Evolutionary conservation across 2,113 vertebrate species (phyloP), one percentile per base, ranked within the genome.

Genomic region (Petromus typicus): DNA sequence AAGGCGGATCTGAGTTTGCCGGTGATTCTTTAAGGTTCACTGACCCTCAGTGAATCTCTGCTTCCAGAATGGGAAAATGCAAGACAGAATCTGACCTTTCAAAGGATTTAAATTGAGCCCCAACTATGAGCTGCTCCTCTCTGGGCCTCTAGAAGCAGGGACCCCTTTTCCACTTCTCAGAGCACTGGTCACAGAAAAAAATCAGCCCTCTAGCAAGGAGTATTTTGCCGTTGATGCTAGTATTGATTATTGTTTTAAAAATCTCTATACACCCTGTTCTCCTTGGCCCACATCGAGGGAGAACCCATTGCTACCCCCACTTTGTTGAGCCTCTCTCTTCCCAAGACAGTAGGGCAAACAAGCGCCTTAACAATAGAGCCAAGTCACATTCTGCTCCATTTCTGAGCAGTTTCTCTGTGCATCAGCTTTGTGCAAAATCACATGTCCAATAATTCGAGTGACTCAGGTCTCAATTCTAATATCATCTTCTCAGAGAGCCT

Each of bases 381-480:
- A 93, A 25, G 23, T 10, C 51, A 30, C 34, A 11, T 1, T 51
- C 14, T 64, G 1, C 32, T 86, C 63, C 43, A 51, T 91, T 95
- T 89, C 86, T 0, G 0, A 90, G 73, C 82, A 84, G 89, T 80
- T 48, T 75, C 79, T 93, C 75, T 45, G n/a, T 54, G 45, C 73
- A 76, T 76, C 73, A 48, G 32, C 43, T 30, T 48, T 14, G 37
- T 67, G 61, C 63, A 67, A 22, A 12, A 54, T 67, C 48, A 67
- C 79, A 66, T 14, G 7, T 75, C 22, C 82, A 3, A n/a, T 63
- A 71, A 82, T 30, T 73, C 73, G 73, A 54, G 25, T 85, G 88
- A 95, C 43, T 92, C 76, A 95, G 20, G 43, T 81, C 81, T 90
- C 32, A 2, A 51, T 54, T 57, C 40, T 90, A 81, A 94, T 51